These are phyloP conservation scores for Sparidentex hasta DNA, from an alignment of 2,797 vertebrate species.

Conservation along the genomic window DNA sequence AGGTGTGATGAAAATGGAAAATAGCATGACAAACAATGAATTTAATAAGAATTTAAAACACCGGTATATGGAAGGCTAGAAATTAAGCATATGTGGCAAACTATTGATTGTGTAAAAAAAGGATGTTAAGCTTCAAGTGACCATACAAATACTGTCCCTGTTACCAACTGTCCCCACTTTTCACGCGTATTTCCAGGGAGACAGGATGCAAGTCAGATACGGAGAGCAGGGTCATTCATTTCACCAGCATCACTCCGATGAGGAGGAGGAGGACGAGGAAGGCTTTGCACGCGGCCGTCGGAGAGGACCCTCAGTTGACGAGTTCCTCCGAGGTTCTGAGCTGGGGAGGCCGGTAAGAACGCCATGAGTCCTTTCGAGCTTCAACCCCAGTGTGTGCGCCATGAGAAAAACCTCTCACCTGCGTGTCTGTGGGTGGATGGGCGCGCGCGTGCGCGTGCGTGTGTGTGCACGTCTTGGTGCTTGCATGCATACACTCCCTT, in stretches of 20 bases:
- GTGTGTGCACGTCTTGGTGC: constrained; percentile 62
- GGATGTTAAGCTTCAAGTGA: background rate
- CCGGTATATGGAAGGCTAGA: background rate
- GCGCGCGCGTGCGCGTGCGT: background rate
- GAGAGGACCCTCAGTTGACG: constrained; percentile 93
- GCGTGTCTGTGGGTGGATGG: constrained; percentile 17
- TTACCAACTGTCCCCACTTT: background rate
- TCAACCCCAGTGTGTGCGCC: constrained; percentile 31
- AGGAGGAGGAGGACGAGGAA: constrained; percentile 92
- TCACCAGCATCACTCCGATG: constrained; percentile 92
- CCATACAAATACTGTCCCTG: background rate
- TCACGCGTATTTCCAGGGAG: constrained; percentile 82
- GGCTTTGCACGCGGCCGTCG: constrained; percentile 88
- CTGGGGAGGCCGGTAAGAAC: constrained; percentile 92
- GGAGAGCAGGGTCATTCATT: constrained; percentile 86
- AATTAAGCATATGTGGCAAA: background rate
- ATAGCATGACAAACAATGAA: background rate
- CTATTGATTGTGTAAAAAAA: background rate
- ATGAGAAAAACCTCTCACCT: constrained; percentile 43
- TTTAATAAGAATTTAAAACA: background rate
- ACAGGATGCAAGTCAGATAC: constrained; percentile 87
- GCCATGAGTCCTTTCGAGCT: constrained; percentile 14
- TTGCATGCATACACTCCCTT: constrained; percentile 66
- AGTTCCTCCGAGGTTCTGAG: constrained; percentile 96
- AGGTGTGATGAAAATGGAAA: constrained; percentile 84